Conservation (phyloP, 2,888 invertebrate genomes). For the Drosophila niveifrons region DNA sequence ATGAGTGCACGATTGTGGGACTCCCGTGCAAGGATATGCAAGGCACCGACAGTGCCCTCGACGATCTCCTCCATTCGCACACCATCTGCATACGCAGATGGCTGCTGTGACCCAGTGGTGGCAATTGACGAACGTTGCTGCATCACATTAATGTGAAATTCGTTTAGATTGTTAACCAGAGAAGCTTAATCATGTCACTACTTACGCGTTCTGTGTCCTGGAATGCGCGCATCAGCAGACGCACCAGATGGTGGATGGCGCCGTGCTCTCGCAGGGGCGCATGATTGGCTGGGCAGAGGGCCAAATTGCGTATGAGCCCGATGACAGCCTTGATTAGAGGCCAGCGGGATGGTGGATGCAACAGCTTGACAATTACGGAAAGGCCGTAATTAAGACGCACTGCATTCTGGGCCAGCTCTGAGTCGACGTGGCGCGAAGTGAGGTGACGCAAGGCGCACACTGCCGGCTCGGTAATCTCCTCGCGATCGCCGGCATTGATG, state of each 20-base stretch:
- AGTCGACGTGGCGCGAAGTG: slow-evolving; percentile 97
- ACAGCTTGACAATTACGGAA: slow-evolving; percentile 96
- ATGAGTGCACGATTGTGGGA: slow-evolving; percentile 96
- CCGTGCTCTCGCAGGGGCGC: slow-evolving; percentile 97
- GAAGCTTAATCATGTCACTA: slow-evolving; percentile 18
- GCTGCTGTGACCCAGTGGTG: slow-evolving; percentile 91
- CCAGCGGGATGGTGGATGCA: slow-evolving; percentile 99
- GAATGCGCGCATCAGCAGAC: slow-evolving; percentile 96
- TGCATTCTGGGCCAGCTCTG: slow-evolving; percentile 98
- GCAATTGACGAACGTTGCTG: slow-evolving; percentile 92
- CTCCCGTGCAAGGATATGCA: slow-evolving; percentile 98
- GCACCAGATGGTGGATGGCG: slow-evolving; percentile 96
- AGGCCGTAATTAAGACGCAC: slow-evolving; percentile 97
- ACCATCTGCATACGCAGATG: slow-evolving; percentile 95
- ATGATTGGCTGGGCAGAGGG: slow-evolving; percentile 98
- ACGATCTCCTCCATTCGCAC: slow-evolving; percentile 99
- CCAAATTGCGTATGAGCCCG: slow-evolving; percentile 98
- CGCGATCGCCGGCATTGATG: slow-evolving; percentile 96
- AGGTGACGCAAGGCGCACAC: slow-evolving; percentile 99
- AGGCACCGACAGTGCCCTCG: slow-evolving; percentile 98
- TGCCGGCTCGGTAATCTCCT: slow-evolving; percentile 99
- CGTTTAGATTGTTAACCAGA: background rate
- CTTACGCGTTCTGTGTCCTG: slow-evolving; percentile 97
- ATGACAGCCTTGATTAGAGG: slow-evolving; percentile 99
- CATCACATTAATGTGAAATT: background rate